Base-by-base conservation (phyloP, 2,797 vertebrate genomes). In the Momotus momota region DNA sequence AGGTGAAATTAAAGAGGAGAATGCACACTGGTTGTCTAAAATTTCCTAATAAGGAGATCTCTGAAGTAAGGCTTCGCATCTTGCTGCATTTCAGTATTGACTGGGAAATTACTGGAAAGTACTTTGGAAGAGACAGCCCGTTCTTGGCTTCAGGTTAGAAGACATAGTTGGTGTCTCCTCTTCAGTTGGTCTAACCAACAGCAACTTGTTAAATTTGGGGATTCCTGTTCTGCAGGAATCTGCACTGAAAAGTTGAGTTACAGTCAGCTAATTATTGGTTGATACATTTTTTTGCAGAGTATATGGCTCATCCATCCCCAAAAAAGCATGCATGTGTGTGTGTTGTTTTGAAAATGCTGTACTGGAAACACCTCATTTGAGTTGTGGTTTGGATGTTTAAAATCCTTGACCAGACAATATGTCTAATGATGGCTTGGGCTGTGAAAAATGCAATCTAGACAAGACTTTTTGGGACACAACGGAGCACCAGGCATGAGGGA, bases 341-440 rank as follows among this genome's bases (percentile, higher is more conserved):
- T 79, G 85, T 92, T 95, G 57, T 86, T 97, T 94, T 62, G 61
- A 85, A 96, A 96, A 91, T 69, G 9, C 46, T 88, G 78, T 62
- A 26, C 54, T 92, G 71, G 61, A 88, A 94, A 66, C 0, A 6
- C 29, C 54, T 86, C 40, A 12, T 61, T 35, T 54, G 70, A 91
- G 27, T 55, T 94, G 69, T 81, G 87, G 75, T 83, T 93, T 91
- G 93, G 35, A 51, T 90, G 70, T 91, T 91, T 4, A 5, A 75
- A 87, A 26, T 92, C 72, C 57, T 83, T 86, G 82, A 54, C 82
- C 66, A 81, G 69, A 81, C 35, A 79, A 19, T 29, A 46, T 90
- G 65, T 90, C 70, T 54, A 55, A 17, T 62, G 73, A 78, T 81
- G 79, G 38, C 57, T 80, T 65, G 49, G 69, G 33, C 75, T 81